phyloP scores from a whole-genome alignment of 2,888 invertebrate genomes.

The Drosophila histrio region DNA sequence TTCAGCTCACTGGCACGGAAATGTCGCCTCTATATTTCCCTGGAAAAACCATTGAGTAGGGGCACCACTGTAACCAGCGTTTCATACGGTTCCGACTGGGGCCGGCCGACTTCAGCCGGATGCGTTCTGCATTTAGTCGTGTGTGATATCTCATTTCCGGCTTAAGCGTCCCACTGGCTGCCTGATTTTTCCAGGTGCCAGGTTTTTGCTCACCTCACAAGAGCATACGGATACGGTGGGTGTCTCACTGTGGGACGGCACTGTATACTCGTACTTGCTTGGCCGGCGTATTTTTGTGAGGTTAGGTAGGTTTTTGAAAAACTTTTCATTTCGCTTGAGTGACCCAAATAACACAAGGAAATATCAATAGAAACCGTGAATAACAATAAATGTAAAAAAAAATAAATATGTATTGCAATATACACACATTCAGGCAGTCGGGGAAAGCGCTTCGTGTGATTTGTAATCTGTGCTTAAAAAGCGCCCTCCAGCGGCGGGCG shows the following conservation, averaged over 20 bases:
- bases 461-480: conserved; percentile 46
- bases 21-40: background rate
- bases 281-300: conserved; percentile 38
- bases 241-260: conserved; percentile 8
- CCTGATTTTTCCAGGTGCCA: conserved; percentile 21
- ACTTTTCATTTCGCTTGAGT: background rate
- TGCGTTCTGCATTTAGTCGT: conserved; percentile 65
- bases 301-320: conserved; percentile 24
- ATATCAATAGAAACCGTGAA: conserved; percentile 9
- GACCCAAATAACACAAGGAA: conserved; percentile 3
- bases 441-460: conserved; percentile 15
- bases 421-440: background rate
- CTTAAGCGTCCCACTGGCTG: conserved; percentile 7
- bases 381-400: conserved; percentile 28
- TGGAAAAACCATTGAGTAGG: background rate
- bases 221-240: background rate
- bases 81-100: conserved; percentile 31
- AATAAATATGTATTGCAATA: conserved; percentile 12
- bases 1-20: conserved; percentile 20
- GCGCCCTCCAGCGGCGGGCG: conserved; percentile 35
- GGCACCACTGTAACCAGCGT: conserved; percentile 10
- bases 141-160: conserved; percentile 77
- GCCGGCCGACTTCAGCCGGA: conserved; percentile 48
- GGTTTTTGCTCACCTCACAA: conserved; percentile 16
- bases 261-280: background rate